Base-by-base conservation (phyloP, 2,113 vertebrate genomes). In the Felis chaus region DNA sequence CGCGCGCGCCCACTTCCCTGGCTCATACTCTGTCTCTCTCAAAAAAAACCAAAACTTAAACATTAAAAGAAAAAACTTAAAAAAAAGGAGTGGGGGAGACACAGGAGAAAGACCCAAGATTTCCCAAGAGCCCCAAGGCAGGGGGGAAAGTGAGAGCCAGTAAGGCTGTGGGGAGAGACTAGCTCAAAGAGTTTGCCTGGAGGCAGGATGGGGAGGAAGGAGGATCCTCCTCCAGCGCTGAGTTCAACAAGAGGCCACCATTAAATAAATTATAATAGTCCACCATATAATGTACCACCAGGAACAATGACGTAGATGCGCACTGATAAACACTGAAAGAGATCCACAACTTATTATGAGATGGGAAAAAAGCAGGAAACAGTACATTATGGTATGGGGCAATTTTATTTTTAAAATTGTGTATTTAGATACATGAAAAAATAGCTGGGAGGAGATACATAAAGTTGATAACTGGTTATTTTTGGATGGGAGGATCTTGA, bases 221-320 rank as follows among this genome's bases (percentile, higher is more conserved):
- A 76, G n/a, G 87, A 71, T 13, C 9, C 27, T 66, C 27, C 29
- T 18, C 45, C 5, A 39, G 21, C 53, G 27, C 69, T 5, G 71
- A 78, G 81, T 76, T 95, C 78, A 76, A 69, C 50, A 83, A 71
- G 66, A 84, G 29, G 63, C 11, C 74, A 19, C 50, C 3, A 27
- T 79, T 79, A 87, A 80, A 68, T 85, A 89, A 78, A 94, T 90
- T n/a, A n/a, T 73, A 82, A 36, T 16, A 16, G 3, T 71, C 68
- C 53, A 33, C 14, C 23, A 13, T 48, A 7, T 13, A 91, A 73
- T 16, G 8, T 39, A n/a, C 39, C 69, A 61, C 9, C 19, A 81
- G 78, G 80, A 79, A 73, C 79, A 36, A 85, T 21, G 45, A 71
- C 11, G 5, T 25, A 78, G 16, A 27, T 33, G 7, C 19, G 0